Conservation (phyloP, 1,140 invertebrate species). For the Rhyacophila brunnea region DNA sequence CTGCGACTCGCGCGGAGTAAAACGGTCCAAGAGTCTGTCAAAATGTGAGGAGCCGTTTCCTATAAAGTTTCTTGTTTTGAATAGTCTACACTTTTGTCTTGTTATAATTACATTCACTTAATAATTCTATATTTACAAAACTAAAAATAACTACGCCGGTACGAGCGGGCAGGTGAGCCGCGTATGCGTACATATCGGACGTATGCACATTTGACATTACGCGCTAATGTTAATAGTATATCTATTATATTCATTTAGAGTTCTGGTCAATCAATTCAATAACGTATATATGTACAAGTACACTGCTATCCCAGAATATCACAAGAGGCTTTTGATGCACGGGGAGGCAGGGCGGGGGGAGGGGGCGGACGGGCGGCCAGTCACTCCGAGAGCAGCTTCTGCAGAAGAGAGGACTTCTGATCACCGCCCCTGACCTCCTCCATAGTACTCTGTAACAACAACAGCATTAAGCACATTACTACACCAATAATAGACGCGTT, state of each 20-base stretch:
- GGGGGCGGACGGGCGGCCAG: conserved; percentile 27
- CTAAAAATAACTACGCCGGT: background rate
- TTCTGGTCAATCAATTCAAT: conserved; percentile 30
- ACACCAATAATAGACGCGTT: no score
- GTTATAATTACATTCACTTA: conserved; percentile 3
- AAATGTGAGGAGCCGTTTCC: background rate
- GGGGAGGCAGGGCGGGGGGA: conserved; percentile 5
- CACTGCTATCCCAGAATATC: conserved; percentile 38
- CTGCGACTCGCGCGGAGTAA: no score
- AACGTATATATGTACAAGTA: conserved; percentile 27
- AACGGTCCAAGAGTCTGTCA: no score
- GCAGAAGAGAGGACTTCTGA: conserved; percentile 71
- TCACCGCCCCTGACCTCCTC: conserved; percentile 68
- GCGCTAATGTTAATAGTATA: background rate
- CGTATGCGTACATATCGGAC: background rate
- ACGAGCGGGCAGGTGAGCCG: background rate
- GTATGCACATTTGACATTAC: background rate
- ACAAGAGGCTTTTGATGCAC: conserved; percentile 34
- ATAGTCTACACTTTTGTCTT: conserved; percentile 1
- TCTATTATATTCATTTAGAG: conserved; percentile 1
- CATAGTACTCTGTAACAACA: conserved; percentile 67
- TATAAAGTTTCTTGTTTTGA: background rate
- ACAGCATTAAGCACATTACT: no score
- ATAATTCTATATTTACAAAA: background rate
- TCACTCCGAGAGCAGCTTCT: conserved; percentile 78